Evolutionary conservation across 1,140 invertebrate species (phyloP), one percentile per base, ranked within the genome.

Genomic region (Cataglyphis hispanica): DNA sequence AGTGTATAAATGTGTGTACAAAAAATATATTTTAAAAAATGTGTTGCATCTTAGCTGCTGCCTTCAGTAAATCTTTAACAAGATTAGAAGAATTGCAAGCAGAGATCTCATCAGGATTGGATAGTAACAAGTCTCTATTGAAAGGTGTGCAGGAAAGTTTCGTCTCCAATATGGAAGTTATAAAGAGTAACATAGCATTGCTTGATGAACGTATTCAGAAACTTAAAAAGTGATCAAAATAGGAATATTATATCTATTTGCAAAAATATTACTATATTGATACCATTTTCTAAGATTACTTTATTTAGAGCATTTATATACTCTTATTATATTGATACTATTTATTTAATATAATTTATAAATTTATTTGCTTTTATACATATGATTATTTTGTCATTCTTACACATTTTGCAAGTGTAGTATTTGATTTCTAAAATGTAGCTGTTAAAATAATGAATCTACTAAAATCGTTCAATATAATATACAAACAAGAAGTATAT

Each of bases 31-130:
- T 86, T 6, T 67, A 46, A 31, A 56, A 10, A 40, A 58, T 66
- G 13, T 31, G 16, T 91, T 67, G 85, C 85, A 90, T 96, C 96
- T 61, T 94, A 99, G 98, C 98, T 87, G 96, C 97, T 75, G 97
- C 98, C 92, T 98, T 98, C 92, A 97, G 97, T 46, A 98, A 98
- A 94, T 97, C 98, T 11, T 94, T 99, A 69, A 96, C 96, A 1
- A 97, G 98, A 92, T 95, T 99, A 53, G 98, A 98, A 95, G 96
- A 97, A 22, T 95, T 98, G 60, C 98, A 99, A 93, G 96, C 96
- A 34, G 97, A 98, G 86, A 97, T 98, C 60, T 95, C 96, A 0
- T 95, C 95, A 22, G 96, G 96, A 58, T 95, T 98, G 10, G 96
- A 97, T 58, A 97, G 97, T 87, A 98, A 98, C 93, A 97, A 97